Base-by-base conservation (phyloP, 2,888 invertebrate species). In the Cryptophagus acutangulus region DNA sequence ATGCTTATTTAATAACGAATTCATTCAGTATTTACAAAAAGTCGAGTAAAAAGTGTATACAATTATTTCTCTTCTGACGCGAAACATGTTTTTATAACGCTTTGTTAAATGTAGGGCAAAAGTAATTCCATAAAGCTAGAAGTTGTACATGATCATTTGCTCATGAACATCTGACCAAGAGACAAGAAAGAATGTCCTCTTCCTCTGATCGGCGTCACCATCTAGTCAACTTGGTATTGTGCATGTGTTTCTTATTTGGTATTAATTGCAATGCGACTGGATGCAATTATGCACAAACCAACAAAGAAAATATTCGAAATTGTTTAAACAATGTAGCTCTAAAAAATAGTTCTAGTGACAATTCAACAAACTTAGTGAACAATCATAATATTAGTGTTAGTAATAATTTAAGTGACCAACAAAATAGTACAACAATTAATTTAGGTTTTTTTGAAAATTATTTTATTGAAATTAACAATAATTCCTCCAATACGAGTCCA, bases 271-370 rank as follows among this genome's bases (percentile, higher is more conserved):
- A 24, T 2, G 36, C 30, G 16, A 42, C 41, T 9, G 40, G 45
- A 14, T 40, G 40, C 6, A 39, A 36, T 14, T 49, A 46, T 20
- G 34, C 44, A 4, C 41, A 44, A 16, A 45, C 40, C n/a, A 48
- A 49, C 24, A 47, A 51, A 29, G 53, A 55, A 25, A 52, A 55
- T 31, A 42, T 50, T 2, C 43, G 43, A 12, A 51, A 53, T 18
- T 50, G 51, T 40, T 31, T 51, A 14, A 36, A 5, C 4, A n/a
- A 28, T 28, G 12, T 28, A 28, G 28, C 4, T 6, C 28, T 5
- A 20, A 20, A 6, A 9, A 20, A 20, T 20, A 20, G 9, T 20
- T 6, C 5, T 20, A 9, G 5, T n/a, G n/a, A n/a, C n/a, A n/a
- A n/a, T n/a, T n/a, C n/a, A n/a, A n/a, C n/a, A n/a, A n/a, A n/a